Evolutionary conservation across 2,888 invertebrate species (phyloP), one percentile per base, ranked within the genome.

Genomic region (Drosophila austrosaltans): DNA sequence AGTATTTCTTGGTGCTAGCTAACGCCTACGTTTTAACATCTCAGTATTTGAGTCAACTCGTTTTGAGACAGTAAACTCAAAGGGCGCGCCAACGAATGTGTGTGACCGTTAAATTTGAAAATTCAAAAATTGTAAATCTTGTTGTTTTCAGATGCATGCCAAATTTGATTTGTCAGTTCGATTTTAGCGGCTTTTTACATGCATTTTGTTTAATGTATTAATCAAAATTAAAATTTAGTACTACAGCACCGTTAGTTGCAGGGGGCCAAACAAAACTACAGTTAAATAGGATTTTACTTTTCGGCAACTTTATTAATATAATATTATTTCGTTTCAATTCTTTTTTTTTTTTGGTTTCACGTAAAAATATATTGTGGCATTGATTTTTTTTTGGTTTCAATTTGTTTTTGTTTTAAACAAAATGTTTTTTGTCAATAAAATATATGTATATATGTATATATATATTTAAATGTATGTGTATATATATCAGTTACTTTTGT

Each of bases 281-380:
- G 42, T 77, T 61, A 84, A 25, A 42, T 79, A 69, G 67, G 58
- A 75, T 77, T 87, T 78, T 32, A 73, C 56, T 16, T 84, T 48
- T 48, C 48, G 25, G 48, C 57, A 81, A 79, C 79, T 82, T 82
- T 82, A 87, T 82, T 87, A 76, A 53, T 71, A 60, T 66, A 76
- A 53, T 71, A 60, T 66, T 67, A 74, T 67, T 68, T 48, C 59
- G 22, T 75, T 75, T 66, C 69, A 48, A 6, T 48, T 48, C 8
- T 48, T 48, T 22, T 25, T 22, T 6, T 10, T 10, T 44, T 48
- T 16, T n/a, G 3, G 36, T 36, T 48, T 48, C 25, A 74, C 81
- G 71, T 76, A 78, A 79, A 78, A 79, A 79, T 79, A 72, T 66
- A n/a, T 59, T 54, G 63, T 63, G 40, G 40, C 48, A 48, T 48